These are phyloP conservation scores for Aleiodes sp. DNA, from an alignment of 1,140 invertebrate genomes.

Conservation along the genomic window DNA sequence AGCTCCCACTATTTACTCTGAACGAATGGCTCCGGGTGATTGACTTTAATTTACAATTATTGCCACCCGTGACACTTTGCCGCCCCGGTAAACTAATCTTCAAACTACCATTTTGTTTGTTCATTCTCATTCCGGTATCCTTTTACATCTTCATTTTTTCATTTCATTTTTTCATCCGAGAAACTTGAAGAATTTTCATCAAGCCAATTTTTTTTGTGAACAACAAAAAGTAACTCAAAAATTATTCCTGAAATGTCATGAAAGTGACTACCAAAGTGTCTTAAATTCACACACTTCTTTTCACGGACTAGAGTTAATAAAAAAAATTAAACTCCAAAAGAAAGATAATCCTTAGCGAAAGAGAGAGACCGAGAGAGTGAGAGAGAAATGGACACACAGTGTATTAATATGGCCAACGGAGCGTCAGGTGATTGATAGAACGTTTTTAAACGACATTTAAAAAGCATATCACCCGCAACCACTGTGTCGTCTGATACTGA, in stretches of 20 bases:
- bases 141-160: neutral
- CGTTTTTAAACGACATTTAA: constrained; percentile 17
- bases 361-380: no score
- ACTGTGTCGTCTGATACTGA: constrained; percentile 25
- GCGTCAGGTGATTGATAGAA: constrained; percentile 11
- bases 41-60: constrained; percentile 37
- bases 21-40: constrained; percentile 27
- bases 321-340: no score
- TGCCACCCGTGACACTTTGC: constrained; percentile 23
- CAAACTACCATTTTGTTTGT: constrained; percentile 17
- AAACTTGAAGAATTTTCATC: constrained; percentile 12
- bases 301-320: no score
- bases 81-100: constrained; percentile 25
- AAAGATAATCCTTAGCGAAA: no score
- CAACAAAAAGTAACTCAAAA: no score
- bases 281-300: no score
- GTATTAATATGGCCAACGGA: neutral
- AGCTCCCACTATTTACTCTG: constrained; percentile 18
- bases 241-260: no score
- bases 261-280: no score
- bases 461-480: constrained; percentile 5
- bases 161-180: neutral
- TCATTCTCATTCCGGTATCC: neutral
- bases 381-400: neutral
- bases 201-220: no score